A percentile compares a stretch with the other conserved stretches of the same genome.
Conservation (phyloP, 2,797 vertebrate genomes). For the Brachyrhaphis roseni region DNA sequence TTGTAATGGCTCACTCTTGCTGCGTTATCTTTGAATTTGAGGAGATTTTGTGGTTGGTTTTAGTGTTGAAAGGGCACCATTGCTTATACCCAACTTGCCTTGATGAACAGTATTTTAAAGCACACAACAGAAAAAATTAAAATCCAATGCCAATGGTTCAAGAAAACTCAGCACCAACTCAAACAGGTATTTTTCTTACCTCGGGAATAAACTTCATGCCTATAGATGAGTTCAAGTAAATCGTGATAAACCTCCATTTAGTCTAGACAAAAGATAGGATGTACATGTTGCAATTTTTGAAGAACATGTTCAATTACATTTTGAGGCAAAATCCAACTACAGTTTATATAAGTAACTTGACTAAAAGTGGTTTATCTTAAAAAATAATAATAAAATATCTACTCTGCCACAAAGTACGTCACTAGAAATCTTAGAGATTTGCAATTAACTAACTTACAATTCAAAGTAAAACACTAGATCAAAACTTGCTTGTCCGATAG, state of each 20-base stretch:
- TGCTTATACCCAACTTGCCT: neutral
- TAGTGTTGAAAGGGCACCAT: no score
- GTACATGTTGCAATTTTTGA: neutral
- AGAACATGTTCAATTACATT: neutral
- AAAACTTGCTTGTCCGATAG: neutral
- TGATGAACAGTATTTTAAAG: neutral
- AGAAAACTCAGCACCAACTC: neutral
- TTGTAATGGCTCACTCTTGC: neutral
- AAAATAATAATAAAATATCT: neutral
- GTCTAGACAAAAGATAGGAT: neutral
- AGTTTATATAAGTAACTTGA: neutral
- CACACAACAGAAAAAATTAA: neutral
- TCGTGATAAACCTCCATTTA: neutral
- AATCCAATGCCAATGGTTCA: neutral
- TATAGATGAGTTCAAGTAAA: neutral
- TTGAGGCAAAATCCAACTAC: neutral
- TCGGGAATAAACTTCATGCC: neutral
- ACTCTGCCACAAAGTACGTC: neutral
- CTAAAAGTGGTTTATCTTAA: neutral
- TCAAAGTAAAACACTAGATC: neutral
- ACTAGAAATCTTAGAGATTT: neutral
- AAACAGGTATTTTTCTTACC: no score
- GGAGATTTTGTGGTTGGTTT: neutral
- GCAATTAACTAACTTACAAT: neutral
- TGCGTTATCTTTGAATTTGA: neutral